Conservation (phyloP, 2,888 invertebrate genomes). For the Subacronicta megacephala region DNA sequence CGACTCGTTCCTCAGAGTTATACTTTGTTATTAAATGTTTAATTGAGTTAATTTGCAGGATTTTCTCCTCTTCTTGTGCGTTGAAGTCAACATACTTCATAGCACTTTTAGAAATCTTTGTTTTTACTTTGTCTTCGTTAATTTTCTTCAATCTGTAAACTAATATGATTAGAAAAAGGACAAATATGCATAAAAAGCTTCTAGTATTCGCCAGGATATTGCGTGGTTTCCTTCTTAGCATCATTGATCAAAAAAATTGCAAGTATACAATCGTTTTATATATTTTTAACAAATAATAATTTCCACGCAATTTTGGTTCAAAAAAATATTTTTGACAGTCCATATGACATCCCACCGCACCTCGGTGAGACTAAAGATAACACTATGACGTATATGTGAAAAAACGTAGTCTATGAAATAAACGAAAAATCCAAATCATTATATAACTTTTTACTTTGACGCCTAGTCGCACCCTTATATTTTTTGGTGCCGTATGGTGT, state of each 20-base stretch:
- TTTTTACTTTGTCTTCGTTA: slow-evolving; percentile 34
- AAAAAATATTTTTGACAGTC: background rate
- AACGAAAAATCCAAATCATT: no score
- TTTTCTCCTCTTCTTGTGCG: background rate
- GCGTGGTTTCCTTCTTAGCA: slow-evolving; percentile 36
- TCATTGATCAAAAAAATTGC: background rate
- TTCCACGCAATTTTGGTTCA: background rate
- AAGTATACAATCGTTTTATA: background rate
- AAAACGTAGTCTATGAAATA: no score
- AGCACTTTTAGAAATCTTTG: slow-evolving; percentile 47
- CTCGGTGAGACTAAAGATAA: no score
- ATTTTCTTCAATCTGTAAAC: slow-evolving; percentile 30
- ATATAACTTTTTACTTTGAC: no score
- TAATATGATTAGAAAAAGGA: slow-evolving; percentile 34
- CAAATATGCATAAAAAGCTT: slow-evolving; percentile 38
- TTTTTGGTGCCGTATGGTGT: no score
- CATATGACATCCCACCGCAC: background rate
- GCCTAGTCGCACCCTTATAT: no score
- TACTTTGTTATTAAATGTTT: slow-evolving; percentile 28
- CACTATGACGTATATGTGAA: no score
- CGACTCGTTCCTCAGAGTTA: slow-evolving; percentile 48
- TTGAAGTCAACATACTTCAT: slow-evolving; percentile 53
- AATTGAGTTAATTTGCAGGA: slow-evolving; percentile 18
- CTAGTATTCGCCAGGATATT: slow-evolving; percentile 22
- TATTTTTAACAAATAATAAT: background rate